phyloP scores from a whole-genome alignment of 1,140 invertebrate genomes.

The Chlorops oryzae region DNA sequence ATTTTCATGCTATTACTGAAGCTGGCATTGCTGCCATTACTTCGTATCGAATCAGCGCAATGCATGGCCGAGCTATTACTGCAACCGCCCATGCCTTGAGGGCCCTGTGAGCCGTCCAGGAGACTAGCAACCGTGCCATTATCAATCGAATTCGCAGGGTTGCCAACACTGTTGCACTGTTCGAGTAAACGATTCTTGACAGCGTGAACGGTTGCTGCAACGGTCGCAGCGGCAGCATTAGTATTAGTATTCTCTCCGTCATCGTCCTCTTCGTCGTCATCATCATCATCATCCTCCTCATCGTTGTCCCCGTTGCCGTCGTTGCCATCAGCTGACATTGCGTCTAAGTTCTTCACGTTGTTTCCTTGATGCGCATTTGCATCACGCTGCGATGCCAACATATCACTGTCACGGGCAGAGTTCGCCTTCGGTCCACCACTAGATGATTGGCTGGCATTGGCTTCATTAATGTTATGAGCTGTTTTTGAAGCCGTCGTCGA shows the following conservation, averaged over 20 bases:
- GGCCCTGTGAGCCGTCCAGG: constrained; percentile 19
- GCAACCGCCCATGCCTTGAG: no score
- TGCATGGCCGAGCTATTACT: constrained; percentile 28
- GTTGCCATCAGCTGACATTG: neutral
- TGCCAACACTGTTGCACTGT: neutral
- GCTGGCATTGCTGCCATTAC: constrained; percentile 29
- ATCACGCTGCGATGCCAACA: no score
- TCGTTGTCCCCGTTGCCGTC: neutral
- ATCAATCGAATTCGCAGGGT: neutral
- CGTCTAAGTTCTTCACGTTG: neutral
- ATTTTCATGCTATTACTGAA: constrained; percentile 24
- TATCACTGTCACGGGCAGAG: no score
- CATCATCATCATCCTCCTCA: neutral
- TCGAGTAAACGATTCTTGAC: constrained; percentile 3
- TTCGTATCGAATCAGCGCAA: constrained; percentile 23
- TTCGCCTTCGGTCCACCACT: no score
- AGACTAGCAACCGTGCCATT: neutral
- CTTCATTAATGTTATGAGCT: no score
- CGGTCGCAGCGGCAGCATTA: neutral
- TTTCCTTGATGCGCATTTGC: neutral
- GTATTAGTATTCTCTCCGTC: neutral
- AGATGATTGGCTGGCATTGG: no score
- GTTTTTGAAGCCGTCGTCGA: no score
- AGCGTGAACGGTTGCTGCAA: constrained; percentile 1
- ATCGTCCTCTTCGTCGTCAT: neutral